A percentile compares a stretch with the other conserved stretches of the same genome.
Conservation (phyloP, 2,797 vertebrate species). For the Diceros bicornis region DNA sequence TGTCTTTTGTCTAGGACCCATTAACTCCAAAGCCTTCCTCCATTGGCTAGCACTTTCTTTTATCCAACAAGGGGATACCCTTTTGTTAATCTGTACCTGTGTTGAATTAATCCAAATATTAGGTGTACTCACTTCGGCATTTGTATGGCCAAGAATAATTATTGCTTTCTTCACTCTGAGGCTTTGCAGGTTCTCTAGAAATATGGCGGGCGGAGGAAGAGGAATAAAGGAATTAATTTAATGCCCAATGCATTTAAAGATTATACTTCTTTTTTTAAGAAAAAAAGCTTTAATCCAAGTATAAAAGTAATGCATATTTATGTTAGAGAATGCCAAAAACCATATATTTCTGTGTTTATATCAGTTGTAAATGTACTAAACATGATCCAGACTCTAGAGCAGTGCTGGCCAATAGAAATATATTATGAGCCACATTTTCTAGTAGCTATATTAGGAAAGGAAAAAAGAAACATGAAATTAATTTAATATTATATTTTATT, state of each 20-base stretch:
- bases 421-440: conserved; percentile 20
- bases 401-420: neutral
- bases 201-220: neutral
- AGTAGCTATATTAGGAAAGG: neutral
- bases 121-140: neutral
- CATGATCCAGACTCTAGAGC: neutral
- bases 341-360: neutral
- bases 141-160: neutral
- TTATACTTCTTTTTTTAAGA: neutral
- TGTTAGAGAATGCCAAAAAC: neutral
- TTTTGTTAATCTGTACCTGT: neutral
- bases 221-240: conserved; percentile 34
- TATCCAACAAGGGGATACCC: neutral
- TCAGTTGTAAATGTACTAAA: neutral
- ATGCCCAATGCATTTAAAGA: neutral
- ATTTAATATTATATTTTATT: conserved; percentile 50
- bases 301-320: conserved; percentile 40
- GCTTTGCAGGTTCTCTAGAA: neutral
- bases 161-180: conserved; percentile 26
- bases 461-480: conserved; percentile 53
- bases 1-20: neutral
- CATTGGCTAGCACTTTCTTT: neutral
- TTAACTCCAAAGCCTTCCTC: neutral
- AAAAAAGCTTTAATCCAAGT: neutral
- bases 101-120: neutral